Evolutionary conservation across 23 tunicate genomes (phyloP).

Genomic region (Styela plicata): DNA sequence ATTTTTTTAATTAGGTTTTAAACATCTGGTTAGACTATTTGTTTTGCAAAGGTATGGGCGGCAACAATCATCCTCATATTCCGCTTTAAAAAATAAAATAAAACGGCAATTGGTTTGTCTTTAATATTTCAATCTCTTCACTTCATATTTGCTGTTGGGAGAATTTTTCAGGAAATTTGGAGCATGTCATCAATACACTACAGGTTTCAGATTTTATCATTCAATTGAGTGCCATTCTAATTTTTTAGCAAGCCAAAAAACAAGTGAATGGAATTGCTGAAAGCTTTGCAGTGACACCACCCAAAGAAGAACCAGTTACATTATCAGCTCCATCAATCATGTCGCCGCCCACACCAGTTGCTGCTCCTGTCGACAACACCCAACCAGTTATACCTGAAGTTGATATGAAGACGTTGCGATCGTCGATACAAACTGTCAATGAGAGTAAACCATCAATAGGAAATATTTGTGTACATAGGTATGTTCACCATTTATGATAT

Average conservation of each 20-base stretch:
- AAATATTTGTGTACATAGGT: slow-evolving; percentile 26
- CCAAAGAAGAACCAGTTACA: slow-evolving; percentile 6
- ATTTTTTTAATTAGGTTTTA: too few species aligned
- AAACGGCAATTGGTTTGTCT: too few species aligned
- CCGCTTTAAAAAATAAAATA: too few species aligned
- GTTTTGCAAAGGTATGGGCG: too few species aligned
- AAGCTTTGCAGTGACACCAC: not conserved
- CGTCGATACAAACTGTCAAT: slow-evolving; percentile 20
- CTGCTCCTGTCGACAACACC: not conserved
- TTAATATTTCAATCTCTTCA: too few species aligned
- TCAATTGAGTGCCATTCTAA: not conserved
- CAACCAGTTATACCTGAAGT: slow-evolving; percentile 18
- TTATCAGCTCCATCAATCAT: slow-evolving; percentile 20
- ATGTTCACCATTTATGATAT: too few species aligned
- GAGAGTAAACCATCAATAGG: slow-evolving; percentile 18
- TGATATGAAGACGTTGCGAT: slow-evolving; percentile 10
- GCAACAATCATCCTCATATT: too few species aligned
- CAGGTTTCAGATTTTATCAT: not conserved
- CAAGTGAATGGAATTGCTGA: not conserved
- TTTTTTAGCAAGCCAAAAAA: not conserved
- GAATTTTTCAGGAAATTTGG: too few species aligned
- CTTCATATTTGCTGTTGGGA: too few species aligned
- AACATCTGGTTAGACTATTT: too few species aligned
- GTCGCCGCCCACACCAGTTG: slow-evolving; percentile 16
- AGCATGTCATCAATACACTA: too few species aligned